Percentiles rank a stretch among this genome's conserved stretches.
Evolutionary conservation across 1,140 invertebrate genomes (phyloP).

Genomic region (Orchesella cincta): DNA sequence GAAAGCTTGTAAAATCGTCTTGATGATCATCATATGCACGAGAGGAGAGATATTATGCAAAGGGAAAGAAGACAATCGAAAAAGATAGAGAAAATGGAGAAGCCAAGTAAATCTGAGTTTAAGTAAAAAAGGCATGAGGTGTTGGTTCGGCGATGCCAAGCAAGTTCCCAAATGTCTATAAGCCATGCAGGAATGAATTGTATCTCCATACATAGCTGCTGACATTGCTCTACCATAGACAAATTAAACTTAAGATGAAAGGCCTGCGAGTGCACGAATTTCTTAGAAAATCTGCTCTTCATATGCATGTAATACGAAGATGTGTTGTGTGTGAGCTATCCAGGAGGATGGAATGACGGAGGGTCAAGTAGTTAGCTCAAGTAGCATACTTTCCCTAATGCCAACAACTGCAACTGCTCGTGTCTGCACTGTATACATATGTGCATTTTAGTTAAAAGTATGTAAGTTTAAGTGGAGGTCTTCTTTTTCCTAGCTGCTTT

Average conservation of each 20-base stretch:
- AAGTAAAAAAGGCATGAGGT: background rate
- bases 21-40: background rate
- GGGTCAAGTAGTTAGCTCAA: conserved; percentile 31
- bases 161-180: background rate
- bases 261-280: too few relatives aligned
- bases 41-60: background rate
- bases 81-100: conserved; percentile 12
- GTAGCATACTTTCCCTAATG: background rate
- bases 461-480: background rate
- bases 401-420: too few relatives aligned
- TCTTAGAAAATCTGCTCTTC: conserved; percentile 4
- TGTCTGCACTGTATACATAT: too few relatives aligned
- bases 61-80: conserved; percentile 12
- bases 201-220: too few relatives aligned
- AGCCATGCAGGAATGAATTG: background rate
- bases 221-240: too few relatives aligned
- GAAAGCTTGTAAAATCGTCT: background rate
- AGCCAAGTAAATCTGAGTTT: background rate
- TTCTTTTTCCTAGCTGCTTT: background rate
- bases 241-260: too few relatives aligned
- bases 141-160: background rate
- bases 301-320: background rate
- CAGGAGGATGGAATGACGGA: conserved; percentile 14
- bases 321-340: background rate
- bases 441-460: too few relatives aligned